Percentiles rank a stretch among this genome's conserved stretches.
These are phyloP conservation scores for human (Homo sapiens) DNA, from an alignment of 2,113 vertebrate genomes.

Conservation along the genomic window GRCh38 chr1:242243001-242243500, in stretches of 20 bases:
- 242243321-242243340: not conserved
- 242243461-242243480: not conserved
- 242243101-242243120: not conserved
- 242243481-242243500: not conserved
- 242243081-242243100: not conserved
- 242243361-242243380: not conserved
- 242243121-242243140: not conserved
- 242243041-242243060: not conserved
- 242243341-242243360: not conserved
- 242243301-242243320: not conserved
- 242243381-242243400: not conserved
- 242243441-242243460: not conserved
- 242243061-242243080: not conserved
- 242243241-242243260: not conserved
- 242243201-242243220: not conserved
- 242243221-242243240: fast-evolving
- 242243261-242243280: not conserved
- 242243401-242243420: not conserved
- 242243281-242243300: not conserved
- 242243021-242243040: not conserved
- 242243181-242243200: not conserved
- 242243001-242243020: not conserved
- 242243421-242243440: not conserved
- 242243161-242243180: not conserved
- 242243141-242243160: not conserved